Conservation (phyloP, 2,113 vertebrate species). For the Dasyornis broadbenti region DNA sequence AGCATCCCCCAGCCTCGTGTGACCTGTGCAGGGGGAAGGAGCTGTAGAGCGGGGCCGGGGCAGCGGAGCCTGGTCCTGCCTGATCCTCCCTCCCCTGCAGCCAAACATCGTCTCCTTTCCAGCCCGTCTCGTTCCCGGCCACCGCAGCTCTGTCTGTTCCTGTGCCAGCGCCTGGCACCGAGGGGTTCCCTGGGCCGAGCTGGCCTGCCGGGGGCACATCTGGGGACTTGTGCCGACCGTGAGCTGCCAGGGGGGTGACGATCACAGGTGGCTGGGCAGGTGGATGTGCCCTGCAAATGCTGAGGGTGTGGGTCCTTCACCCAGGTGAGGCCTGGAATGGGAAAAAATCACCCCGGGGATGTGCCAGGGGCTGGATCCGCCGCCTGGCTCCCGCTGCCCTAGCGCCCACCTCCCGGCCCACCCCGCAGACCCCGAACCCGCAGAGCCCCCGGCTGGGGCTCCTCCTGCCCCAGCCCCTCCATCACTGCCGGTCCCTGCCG, state of each 20-base stretch:
- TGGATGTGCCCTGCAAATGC: not conserved
- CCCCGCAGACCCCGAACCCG: not conserved
- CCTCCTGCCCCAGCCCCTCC: not conserved
- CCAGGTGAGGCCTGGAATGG: not conserved
- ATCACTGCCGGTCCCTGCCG: fast-evolving
- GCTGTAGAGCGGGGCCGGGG: not conserved
- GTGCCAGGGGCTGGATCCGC: not conserved
- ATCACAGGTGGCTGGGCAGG: not conserved
- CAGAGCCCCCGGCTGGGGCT: not conserved
- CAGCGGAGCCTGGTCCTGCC: not conserved
- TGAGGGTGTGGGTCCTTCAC: not conserved
- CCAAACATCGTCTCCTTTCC: not conserved
- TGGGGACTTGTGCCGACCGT: fast-evolving
- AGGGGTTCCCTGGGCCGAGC: not conserved
- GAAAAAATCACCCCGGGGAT: fast-evolving
- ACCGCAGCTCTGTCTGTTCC: not conserved
- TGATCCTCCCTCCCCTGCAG: not conserved
- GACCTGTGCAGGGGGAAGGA: not conserved
- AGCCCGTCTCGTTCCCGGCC: not conserved
- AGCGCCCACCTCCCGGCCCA: fast-evolving
- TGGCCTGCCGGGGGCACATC: fast-evolving
- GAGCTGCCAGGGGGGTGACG: not conserved
- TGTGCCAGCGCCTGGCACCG: not conserved
- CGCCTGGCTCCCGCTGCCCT: not conserved
- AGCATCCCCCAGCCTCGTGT: not conserved